Percentiles rank a stretch among this genome's conserved stretches.
phyloP scores from a whole-genome alignment of 1,140 invertebrate species.

The Solen grandis region DNA sequence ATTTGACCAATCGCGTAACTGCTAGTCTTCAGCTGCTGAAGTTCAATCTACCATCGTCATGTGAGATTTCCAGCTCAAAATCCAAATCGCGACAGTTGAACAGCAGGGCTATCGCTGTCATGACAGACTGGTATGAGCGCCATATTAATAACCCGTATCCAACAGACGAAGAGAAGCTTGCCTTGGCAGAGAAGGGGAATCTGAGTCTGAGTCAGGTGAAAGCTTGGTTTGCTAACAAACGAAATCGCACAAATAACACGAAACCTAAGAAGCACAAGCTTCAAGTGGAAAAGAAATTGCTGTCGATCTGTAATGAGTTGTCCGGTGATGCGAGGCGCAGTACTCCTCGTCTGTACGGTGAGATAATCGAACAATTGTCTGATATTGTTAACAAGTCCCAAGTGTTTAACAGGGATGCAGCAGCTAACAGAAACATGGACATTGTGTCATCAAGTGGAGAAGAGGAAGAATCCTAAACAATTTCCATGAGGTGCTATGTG shows the following conservation, averaged over 20 bases:
- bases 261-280: constrained; percentile 72
- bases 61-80: constrained; percentile 23
- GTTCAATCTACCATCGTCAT: constrained; percentile 43
- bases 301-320: constrained; percentile 68
- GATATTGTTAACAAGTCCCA: constrained; percentile 67
- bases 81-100: constrained; percentile 65
- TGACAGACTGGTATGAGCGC: constrained; percentile 75
- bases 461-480: constrained; percentile 45
- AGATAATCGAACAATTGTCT: constrained; percentile 68
- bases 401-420: constrained; percentile 48
- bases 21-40: constrained; percentile 68
- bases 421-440: neutral
- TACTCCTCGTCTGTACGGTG: constrained; percentile 63
- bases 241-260: constrained; percentile 76
- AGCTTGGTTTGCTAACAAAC: constrained; percentile 79
- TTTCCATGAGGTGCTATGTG: no score
- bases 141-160: constrained; percentile 77
- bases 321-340: constrained; percentile 18
- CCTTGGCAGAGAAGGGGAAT: constrained; percentile 68
- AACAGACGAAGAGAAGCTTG: constrained; percentile 70
- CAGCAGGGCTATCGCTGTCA: constrained; percentile 66
- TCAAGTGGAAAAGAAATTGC: constrained; percentile 66
- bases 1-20: constrained; percentile 65
- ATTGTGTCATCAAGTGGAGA: constrained; percentile 28
- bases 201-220: constrained; percentile 75